phyloP scores from a whole-genome alignment of 1,140 invertebrate genomes.

The Druon quercuslanigerum region DNA sequence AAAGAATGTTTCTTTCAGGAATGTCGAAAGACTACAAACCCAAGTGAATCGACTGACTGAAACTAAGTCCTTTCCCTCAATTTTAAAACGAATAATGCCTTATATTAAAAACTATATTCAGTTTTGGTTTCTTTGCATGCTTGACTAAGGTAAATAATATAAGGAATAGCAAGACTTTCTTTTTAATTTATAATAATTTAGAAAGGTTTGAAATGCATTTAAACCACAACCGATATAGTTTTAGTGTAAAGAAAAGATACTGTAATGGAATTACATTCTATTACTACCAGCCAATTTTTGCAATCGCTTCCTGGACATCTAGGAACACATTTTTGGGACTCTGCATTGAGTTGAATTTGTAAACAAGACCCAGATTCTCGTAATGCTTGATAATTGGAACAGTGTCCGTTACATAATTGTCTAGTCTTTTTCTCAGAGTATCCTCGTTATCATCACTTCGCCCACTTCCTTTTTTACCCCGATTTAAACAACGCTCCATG shows the following conservation, averaged over 20 bases:
- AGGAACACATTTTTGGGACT: conserved; percentile 83
- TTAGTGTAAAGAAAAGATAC: neutral
- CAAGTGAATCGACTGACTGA: neutral
- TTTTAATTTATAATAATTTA: neutral
- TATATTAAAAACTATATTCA: neutral
- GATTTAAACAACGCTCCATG: conserved; percentile 87
- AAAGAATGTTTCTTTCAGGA: neutral
- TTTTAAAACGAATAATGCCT: neutral
- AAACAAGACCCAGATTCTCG: conserved; percentile 83
- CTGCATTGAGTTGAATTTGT: conserved; percentile 85
- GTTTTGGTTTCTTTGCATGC: too few species aligned
- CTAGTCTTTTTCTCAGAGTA: conserved; percentile 91
- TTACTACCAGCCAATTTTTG: conserved; percentile 69
- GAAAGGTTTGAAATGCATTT: neutral
- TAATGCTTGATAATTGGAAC: conserved; percentile 96
- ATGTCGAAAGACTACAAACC: neutral
- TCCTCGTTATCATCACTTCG: conserved; percentile 96
- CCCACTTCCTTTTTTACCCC: conserved; percentile 92
- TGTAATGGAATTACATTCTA: neutral
- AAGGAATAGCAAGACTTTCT: neutral
- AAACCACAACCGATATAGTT: neutral
- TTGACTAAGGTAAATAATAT: neutral
- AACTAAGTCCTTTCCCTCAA: neutral
- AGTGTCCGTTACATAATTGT: conserved; percentile 93
- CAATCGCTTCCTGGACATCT: conserved; percentile 75